phyloP scores from a whole-genome alignment of 2,797 vertebrate genomes.

The Limosa lapponica region DNA sequence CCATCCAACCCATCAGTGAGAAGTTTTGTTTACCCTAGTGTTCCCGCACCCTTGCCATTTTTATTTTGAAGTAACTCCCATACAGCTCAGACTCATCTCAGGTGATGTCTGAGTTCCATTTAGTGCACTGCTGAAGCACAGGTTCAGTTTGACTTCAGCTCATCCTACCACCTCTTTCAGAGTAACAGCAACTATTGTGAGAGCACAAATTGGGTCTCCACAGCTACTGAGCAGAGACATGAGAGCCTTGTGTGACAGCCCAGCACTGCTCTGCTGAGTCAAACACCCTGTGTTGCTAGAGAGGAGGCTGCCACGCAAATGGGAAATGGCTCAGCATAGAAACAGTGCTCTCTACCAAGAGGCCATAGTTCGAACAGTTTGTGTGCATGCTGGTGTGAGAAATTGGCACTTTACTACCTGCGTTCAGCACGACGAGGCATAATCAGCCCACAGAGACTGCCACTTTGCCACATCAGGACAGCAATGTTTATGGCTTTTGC shows the following conservation, averaged over 20 bases:
- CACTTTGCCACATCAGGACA: neutral
- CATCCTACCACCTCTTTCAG: neutral
- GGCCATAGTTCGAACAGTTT: neutral
- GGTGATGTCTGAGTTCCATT: neutral
- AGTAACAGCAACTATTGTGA: neutral
- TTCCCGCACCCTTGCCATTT: neutral
- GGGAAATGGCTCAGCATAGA: neutral
- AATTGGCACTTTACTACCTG: neutral
- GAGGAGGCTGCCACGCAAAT: neutral
- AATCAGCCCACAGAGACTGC: neutral
- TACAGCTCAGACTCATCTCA: neutral
- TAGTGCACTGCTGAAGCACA: neutral
- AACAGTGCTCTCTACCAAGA: neutral
- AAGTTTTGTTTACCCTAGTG: neutral
- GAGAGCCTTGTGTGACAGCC: neutral
- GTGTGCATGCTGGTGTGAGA: neutral
- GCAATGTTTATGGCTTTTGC: neutral
- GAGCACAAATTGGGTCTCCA: fast-evolving
- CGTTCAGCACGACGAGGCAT: neutral
- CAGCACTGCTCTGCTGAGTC: neutral
- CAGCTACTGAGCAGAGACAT: neutral
- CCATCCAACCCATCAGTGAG: neutral
- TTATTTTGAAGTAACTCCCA: neutral
- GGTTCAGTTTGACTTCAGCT: neutral
- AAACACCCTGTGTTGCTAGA: neutral